phyloP scores from a whole-genome alignment of 2,113 vertebrate species.

The Gymnocephalus cernua region DNA sequence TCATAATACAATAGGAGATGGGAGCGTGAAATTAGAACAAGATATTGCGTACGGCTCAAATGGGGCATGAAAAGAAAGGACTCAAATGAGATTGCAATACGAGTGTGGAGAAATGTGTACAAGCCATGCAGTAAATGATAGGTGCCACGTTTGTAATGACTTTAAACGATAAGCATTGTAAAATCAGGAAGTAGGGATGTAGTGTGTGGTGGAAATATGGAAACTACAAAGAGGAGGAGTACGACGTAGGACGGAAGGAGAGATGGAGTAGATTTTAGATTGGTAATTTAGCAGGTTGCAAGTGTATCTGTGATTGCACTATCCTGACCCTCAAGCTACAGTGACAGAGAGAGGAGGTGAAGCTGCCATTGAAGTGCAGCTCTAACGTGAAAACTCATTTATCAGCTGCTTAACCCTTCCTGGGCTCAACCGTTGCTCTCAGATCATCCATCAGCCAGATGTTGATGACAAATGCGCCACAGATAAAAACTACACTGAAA shows the following conservation, averaged over 20 bases:
- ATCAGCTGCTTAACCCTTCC: conserved; percentile 64
- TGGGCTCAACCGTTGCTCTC: conserved; percentile 22
- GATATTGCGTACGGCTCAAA: conserved; percentile 68
- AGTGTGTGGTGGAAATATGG: conserved; percentile 14
- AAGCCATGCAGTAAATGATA: conserved; percentile 40
- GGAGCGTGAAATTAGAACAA: conserved; percentile 65
- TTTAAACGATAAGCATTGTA: conserved; percentile 32
- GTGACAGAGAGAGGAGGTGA: conserved; percentile 44
- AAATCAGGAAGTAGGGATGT: conserved; percentile 19
- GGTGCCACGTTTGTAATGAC: conserved; percentile 33
- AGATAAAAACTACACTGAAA: conserved; percentile 49
- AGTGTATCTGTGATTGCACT: conserved; percentile 21
- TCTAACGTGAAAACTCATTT: conserved; percentile 62
- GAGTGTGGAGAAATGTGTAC: conserved; percentile 12
- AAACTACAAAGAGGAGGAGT: not conserved
- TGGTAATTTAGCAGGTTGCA: conserved; percentile 40
- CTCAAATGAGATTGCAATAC: conserved; percentile 46
- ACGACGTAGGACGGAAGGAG: not conserved
- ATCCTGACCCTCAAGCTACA: conserved; percentile 43
- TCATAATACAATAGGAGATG: conserved; percentile 62
- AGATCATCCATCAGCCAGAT: conserved; percentile 49
- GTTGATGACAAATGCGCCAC: conserved; percentile 59
- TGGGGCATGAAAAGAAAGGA: conserved; percentile 67
- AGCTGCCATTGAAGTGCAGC: conserved; percentile 48
- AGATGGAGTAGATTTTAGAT: conserved; percentile 37